phyloP scores from a whole-genome alignment of 2,113 vertebrate genomes.

The Ursus arctos region DNA sequence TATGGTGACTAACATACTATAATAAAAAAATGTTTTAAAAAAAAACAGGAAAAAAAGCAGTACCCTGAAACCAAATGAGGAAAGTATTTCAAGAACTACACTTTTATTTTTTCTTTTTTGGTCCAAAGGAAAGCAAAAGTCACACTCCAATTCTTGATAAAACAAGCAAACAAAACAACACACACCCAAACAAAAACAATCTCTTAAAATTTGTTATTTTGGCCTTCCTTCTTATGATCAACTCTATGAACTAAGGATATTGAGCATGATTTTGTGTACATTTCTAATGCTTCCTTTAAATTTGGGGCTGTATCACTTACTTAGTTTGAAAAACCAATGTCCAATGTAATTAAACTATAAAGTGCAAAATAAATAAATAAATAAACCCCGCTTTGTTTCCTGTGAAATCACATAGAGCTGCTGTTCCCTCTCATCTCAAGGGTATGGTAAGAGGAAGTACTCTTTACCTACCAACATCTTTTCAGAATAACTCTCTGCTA shows the following conservation, averaged over 20 bases:
- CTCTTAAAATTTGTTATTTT: background rate
- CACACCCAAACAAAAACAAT: background rate
- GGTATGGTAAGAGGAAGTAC: background rate
- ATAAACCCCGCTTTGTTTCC: background rate
- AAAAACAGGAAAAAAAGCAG: background rate
- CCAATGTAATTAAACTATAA: background rate
- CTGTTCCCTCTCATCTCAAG: background rate
- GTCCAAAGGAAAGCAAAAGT: background rate
- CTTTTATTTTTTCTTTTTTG: background rate
- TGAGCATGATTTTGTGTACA: background rate
- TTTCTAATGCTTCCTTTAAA: slow-evolving; percentile 20
- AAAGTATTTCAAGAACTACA: background rate
- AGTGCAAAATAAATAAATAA: background rate
- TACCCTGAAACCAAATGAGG: background rate
- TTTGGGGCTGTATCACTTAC: background rate
- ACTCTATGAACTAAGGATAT: background rate
- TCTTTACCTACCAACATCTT: background rate
- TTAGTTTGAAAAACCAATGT: slow-evolving; percentile 3
- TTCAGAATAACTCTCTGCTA: background rate
- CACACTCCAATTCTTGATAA: background rate
- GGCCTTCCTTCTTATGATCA: background rate
- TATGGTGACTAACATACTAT: too few relatives aligned
- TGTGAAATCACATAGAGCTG: background rate
- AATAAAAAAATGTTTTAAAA: too few relatives aligned
- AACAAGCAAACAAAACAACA: background rate